phyloP scores from a whole-genome alignment of 2,113 vertebrate species.

The Halichoeres trimaculatus region DNA sequence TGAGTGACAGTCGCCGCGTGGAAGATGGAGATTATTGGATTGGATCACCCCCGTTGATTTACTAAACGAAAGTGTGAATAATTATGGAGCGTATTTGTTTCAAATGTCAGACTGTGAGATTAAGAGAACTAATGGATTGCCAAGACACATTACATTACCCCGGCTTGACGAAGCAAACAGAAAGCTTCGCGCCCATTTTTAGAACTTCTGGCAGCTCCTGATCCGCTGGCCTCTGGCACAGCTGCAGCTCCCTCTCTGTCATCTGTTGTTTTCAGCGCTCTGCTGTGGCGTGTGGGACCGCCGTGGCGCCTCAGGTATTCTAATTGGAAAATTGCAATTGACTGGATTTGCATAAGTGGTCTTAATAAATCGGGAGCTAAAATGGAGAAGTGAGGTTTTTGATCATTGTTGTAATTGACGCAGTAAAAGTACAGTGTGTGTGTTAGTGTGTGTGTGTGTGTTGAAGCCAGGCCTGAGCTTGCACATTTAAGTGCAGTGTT shows the following conservation, averaged over 20 bases:
- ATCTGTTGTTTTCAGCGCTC: slow-evolving; percentile 62
- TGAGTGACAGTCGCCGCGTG: slow-evolving; percentile 50
- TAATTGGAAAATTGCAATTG: slow-evolving; percentile 74
- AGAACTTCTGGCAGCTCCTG: slow-evolving; percentile 52
- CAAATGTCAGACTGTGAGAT: slow-evolving; percentile 61
- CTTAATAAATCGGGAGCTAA: slow-evolving; percentile 74
- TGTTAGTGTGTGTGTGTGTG: slow-evolving; percentile 9
- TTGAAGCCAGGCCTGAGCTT: slow-evolving; percentile 20
- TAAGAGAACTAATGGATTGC: slow-evolving; percentile 54
- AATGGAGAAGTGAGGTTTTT: slow-evolving; percentile 62
- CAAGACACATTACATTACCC: slow-evolving; percentile 47
- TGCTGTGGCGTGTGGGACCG: slow-evolving; percentile 60
- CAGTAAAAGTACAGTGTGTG: slow-evolving; percentile 25
- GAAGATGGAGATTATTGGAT: slow-evolving; percentile 42
- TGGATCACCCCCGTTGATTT: slow-evolving; percentile 45
- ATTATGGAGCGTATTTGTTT: slow-evolving; percentile 60
- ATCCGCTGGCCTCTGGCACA: slow-evolving; percentile 60
- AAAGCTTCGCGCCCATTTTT: slow-evolving; percentile 29
- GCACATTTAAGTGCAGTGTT: slow-evolving; percentile 51
- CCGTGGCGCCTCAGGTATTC: slow-evolving; percentile 71
- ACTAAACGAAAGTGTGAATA: slow-evolving; percentile 55
- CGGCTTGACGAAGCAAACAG: slow-evolving; percentile 58
- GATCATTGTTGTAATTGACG: slow-evolving; percentile 54
- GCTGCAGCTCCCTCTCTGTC: slow-evolving; percentile 50
- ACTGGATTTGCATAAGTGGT: slow-evolving; percentile 77